A percentile compares a stretch with the other conserved stretches of the same genome.
These are phyloP conservation scores for Aurelia coerulea DNA, from an alignment of 30 jellyfish, hydroid and myxozoan genomes.

Conservation along the genomic window DNA sequence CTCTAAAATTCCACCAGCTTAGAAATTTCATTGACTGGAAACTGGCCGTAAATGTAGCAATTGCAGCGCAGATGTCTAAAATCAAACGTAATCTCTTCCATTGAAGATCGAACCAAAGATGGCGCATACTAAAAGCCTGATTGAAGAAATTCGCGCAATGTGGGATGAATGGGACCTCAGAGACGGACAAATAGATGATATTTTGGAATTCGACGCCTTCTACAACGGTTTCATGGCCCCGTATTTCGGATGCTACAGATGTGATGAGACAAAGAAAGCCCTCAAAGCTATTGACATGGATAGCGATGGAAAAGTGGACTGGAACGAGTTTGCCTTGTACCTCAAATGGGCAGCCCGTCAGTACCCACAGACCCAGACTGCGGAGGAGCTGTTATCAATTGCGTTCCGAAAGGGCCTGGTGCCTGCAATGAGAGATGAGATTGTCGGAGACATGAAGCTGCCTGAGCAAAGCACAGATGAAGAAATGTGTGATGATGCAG, in stretches of 20 bases:
- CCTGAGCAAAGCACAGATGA: not conserved
- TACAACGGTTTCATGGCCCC: slow-evolving; percentile 90
- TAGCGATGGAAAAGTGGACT: slow-evolving; percentile 76
- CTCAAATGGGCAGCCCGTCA: slow-evolving; percentile 77
- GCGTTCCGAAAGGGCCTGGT: slow-evolving; percentile 84
- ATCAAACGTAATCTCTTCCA: no score
- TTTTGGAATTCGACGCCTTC: slow-evolving; percentile 74
- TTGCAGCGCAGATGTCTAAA: no score
- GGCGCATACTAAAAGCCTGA: slow-evolving; percentile 43
- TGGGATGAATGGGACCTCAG: slow-evolving; percentile 90
- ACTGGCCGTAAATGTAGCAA: no score
- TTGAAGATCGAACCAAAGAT: slow-evolving; percentile 23
- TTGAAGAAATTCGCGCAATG: slow-evolving; percentile 72
- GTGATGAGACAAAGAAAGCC: slow-evolving; percentile 79
- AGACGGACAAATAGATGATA: slow-evolving; percentile 64
- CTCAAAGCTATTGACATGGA: slow-evolving; percentile 85
- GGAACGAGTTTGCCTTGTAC: slow-evolving; percentile 83
- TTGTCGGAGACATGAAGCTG: slow-evolving; percentile 21
- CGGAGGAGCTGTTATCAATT: slow-evolving; percentile 75
- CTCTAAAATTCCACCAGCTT: no score
- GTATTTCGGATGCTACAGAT: slow-evolving; percentile 79
- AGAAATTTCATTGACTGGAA: no score
- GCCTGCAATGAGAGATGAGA: slow-evolving; percentile 85
- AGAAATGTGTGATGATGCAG: slow-evolving; percentile 26
- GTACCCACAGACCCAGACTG: slow-evolving; percentile 69